Evolutionary conservation across 2,113 vertebrate species (phyloP).

Genomic region (Lophochroa leadbeateri): DNA sequence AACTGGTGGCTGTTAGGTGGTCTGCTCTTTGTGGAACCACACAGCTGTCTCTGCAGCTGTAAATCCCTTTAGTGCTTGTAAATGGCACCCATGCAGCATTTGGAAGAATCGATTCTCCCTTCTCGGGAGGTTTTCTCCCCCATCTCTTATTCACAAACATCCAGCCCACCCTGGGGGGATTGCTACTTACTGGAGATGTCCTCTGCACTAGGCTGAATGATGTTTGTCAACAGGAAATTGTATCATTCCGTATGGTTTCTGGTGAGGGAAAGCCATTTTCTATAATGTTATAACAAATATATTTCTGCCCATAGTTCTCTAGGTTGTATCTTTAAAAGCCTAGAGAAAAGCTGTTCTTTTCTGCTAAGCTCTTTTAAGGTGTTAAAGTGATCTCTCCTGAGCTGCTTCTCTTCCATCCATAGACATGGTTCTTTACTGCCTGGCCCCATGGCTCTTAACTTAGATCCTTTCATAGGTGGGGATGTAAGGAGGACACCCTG

Average conservation of each 20-base stretch:
- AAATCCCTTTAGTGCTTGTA: neutral
- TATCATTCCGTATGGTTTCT: neutral
- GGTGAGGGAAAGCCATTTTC: neutral
- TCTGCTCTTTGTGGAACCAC: neutral
- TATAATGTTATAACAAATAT: neutral
- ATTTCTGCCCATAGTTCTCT: neutral
- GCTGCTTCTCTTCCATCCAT: rapidly evolving
- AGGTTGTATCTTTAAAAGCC: neutral
- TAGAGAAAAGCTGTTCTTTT: neutral
- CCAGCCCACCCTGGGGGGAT: neutral
- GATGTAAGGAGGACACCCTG: neutral
- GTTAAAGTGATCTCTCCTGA: neutral
- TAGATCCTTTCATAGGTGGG: rapidly evolving
- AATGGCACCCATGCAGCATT: neutral
- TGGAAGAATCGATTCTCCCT: neutral
- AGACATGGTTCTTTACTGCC: rapidly evolving
- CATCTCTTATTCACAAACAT: neutral
- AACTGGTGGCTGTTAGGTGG: neutral
- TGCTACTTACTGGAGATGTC: neutral
- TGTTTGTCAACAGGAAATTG: neutral
- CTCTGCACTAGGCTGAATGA: neutral
- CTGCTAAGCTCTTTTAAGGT: neutral
- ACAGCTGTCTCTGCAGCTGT: neutral
- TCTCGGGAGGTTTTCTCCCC: rapidly evolving
- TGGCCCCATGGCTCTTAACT: rapidly evolving